Conservation (phyloP, 2,797 vertebrate species). For the Clarias fuscus region DNA sequence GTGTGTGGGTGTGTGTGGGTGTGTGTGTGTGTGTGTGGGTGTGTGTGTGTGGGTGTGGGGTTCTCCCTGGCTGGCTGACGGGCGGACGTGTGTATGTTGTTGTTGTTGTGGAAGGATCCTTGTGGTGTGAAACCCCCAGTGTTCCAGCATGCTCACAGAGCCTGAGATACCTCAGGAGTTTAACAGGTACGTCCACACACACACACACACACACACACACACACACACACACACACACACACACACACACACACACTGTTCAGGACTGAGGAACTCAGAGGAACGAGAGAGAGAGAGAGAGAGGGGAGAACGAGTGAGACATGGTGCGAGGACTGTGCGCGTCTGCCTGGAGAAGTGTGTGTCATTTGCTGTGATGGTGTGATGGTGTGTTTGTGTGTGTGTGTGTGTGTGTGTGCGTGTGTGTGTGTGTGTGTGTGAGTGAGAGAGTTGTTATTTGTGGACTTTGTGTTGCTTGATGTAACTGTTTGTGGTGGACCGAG, state of each 20-base stretch:
- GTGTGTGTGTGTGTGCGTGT: background rate
- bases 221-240: conserved; percentile 29
- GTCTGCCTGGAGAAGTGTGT: conserved; percentile 31
- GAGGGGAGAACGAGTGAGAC: conserved; percentile 15
- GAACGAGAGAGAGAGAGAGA: background rate
- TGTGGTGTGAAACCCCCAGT: conserved; percentile 78
- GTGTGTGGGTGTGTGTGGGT: conserved; percentile 41
- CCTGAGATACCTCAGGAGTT: conserved; percentile 98
- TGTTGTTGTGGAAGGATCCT: conserved; percentile 81
- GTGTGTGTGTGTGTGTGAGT: background rate
- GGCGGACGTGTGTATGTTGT: conserved; percentile 78
- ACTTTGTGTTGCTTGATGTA: conserved; percentile 45
- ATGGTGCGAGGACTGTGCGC: conserved; percentile 45
- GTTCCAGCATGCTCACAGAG: conserved; percentile 98
- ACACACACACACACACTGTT: conserved; percentile 32
- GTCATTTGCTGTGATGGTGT: background rate
- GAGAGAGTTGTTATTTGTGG: conserved; percentile 36
- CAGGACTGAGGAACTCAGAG: conserved; percentile 3
- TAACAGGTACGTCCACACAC: conserved; percentile 87
- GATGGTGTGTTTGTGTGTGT: conserved; percentile 22
- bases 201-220: conserved; percentile 47
- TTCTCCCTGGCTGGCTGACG: conserved; percentile 56
- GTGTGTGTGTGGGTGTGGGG: conserved; percentile 35
- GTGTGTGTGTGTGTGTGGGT: conserved; percentile 41
- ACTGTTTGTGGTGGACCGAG: conserved; percentile 41